Base-by-base conservation (phyloP, 2,888 invertebrate genomes). In the Troglohyphantes excavatus region DNA sequence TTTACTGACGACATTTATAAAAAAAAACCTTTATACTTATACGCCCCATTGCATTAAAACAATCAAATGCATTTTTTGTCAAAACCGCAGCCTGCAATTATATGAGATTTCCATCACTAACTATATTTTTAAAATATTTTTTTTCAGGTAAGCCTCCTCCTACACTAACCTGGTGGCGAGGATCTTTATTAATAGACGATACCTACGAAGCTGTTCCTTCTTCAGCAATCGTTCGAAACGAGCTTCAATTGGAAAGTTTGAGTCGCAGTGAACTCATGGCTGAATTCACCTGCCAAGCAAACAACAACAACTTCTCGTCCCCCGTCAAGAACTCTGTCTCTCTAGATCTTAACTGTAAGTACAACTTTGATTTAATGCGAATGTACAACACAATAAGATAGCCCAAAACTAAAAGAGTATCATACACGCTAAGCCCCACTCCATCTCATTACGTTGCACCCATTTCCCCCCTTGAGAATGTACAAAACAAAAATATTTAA, bases 261-360 rank as follows among this genome's bases (percentile, higher is more conserved):
- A 96, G 96, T 23, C 95, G 97, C 87, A 95, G 96, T 82, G 97
- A 98, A 94, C 95, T 97, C 92, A 96, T 97, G 92, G 96, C 97
- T n/a, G 96, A 97, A 92, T 97, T 97, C 94, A 97, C 97, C 83
- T 98, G 97, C 93, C 96, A 97, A 93, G 97, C 97, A 27, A 95
- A 96, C 85, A 98, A 97, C 94, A 97, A 97, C 94, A 95, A 96
- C 91, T 95, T 96, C 92, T 96, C 97, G 33, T 95, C 95, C 91
- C 96, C 97, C 68, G 95, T 97, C 72, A 96, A 96, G 53, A 95
- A 96, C 93, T 96, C 96, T 91, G 96, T 97, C 92, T 95, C 96
- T 92, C 95, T 97, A 79, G 96, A 98, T 94, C 97, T 98, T 96
- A 97, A 97, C 94, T 97, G 98, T 98, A 95, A 97, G 97, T 96